phyloP scores from a whole-genome alignment of 2,113 vertebrate species.

The Microtus richardsoni region DNA sequence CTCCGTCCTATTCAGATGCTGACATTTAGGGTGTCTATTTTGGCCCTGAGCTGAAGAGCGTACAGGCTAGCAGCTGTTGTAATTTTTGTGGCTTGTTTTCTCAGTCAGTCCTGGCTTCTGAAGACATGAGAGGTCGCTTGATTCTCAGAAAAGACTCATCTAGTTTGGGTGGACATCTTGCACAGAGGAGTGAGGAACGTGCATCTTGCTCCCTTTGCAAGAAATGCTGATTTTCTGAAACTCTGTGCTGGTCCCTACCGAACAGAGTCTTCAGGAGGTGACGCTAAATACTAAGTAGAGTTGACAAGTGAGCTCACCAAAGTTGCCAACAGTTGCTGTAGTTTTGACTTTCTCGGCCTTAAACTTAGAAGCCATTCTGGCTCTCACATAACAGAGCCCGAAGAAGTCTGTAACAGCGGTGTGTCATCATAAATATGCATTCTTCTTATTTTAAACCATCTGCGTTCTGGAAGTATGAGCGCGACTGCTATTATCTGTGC shows the following conservation, averaged over 20 bases:
- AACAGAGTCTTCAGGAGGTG: not conserved
- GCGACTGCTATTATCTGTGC: conserved; percentile 63
- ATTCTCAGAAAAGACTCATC: conserved; percentile 4
- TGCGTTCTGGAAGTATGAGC: conserved; percentile 51
- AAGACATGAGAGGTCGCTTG: conserved; percentile 22
- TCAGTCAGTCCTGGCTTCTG: conserved; percentile 36
- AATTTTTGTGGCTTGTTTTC: conserved; percentile 65
- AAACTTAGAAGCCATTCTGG: not conserved
- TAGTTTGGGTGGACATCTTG: not conserved
- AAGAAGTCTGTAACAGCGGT: conserved; percentile 47
- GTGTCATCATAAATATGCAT: conserved; percentile 72
- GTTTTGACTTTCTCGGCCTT: conserved; percentile 42
- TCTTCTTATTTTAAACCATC: conserved; percentile 77
- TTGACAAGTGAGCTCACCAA: not conserved
- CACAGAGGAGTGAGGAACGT: not conserved
- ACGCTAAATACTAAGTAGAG: not conserved
- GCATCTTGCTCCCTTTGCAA: conserved; percentile 28
- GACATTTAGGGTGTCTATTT: conserved; percentile 17
- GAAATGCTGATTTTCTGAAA: conserved; percentile 34
- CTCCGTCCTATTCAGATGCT: not conserved
- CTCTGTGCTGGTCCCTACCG: not conserved
- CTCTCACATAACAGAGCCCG: conserved; percentile 45
- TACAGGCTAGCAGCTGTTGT: conserved; percentile 35
- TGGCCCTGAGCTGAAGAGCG: not conserved
- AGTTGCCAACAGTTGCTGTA: not conserved